Conservation (phyloP, 2,888 invertebrate species). For the Blera fallax region DNA sequence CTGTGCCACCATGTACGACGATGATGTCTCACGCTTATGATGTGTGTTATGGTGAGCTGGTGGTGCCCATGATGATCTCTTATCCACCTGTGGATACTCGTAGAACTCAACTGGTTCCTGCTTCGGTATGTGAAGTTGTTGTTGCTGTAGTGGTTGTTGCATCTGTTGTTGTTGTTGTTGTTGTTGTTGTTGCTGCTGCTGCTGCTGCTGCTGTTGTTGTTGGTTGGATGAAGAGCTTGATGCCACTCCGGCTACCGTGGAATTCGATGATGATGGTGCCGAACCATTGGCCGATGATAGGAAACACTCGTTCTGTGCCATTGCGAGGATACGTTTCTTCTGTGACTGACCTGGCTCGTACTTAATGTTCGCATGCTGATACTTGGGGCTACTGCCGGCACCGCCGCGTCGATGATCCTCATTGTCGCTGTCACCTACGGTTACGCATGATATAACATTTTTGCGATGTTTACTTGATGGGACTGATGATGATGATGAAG, state of each 20-base stretch:
- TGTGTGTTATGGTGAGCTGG: slow-evolving; percentile 81
- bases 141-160: slow-evolving; percentile 77
- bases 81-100: slow-evolving; percentile 79
- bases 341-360: slow-evolving; percentile 87
- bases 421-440: slow-evolving; percentile 89
- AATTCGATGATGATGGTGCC: slow-evolving; percentile 40
- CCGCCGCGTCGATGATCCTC: slow-evolving; percentile 84
- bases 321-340: slow-evolving; percentile 93
- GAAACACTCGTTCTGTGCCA: slow-evolving; percentile 90
- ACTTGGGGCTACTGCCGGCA: slow-evolving; percentile 76
- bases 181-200: slow-evolving; percentile 63
- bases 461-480: slow-evolving; percentile 83
- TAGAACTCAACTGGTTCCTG: slow-evolving; percentile 82
- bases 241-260: not conserved
- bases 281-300: slow-evolving; percentile 81
- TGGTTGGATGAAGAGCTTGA: slow-evolving; percentile 63
- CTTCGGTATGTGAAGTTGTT: slow-evolving; percentile 81
- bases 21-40: slow-evolving; percentile 81
- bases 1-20: slow-evolving; percentile 74
- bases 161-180: slow-evolving; percentile 75
- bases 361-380: slow-evolving; percentile 79
- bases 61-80: slow-evolving; percentile 82
- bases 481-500: slow-evolving; percentile 69
- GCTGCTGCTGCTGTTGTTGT: slow-evolving; percentile 48
- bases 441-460: slow-evolving; percentile 90